phyloP scores from a whole-genome alignment of 2,888 invertebrate species.

The Rotaria magnacalcarata region DNA sequence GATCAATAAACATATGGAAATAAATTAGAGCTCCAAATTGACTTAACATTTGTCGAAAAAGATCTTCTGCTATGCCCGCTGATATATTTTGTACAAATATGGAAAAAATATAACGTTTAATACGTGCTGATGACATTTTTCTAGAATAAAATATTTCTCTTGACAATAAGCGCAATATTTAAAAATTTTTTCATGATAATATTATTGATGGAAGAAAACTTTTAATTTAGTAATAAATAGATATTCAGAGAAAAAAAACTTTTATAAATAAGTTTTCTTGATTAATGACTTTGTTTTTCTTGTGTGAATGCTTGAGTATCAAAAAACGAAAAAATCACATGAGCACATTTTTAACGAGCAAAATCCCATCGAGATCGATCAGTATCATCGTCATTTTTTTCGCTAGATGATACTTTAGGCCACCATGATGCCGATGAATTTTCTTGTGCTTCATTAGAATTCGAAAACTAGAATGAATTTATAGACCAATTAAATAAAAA shows the following conservation, averaged over 20 bases:
- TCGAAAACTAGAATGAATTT: not conserved
- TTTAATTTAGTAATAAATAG: too few species aligned
- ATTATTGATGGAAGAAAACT: too few species aligned
- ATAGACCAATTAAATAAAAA: not conserved
- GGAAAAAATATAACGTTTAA: constrained; percentile 4
- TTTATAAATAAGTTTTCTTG: too few species aligned
- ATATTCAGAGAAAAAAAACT: too few species aligned
- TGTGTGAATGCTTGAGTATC: not conserved
- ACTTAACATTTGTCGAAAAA: constrained; percentile 31
- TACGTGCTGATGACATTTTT: not conserved
- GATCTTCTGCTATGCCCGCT: constrained; percentile 19
- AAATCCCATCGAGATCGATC: constrained; percentile 17
- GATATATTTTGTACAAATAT: constrained; percentile 34
- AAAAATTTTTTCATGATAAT: too few species aligned
- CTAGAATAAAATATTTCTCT: not conserved
- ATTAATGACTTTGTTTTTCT: too few species aligned
- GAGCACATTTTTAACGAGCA: not conserved
- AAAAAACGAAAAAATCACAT: not conserved
- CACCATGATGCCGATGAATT: not conserved
- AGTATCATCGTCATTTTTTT: not conserved
- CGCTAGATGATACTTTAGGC: not conserved
- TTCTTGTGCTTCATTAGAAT: not conserved
- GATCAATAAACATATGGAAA: constrained; percentile 33
- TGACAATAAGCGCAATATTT: too few species aligned
- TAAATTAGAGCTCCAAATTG: not conserved